Conservation (phyloP, 53 echinoderm and acorn worm genomes). For the Apostichopus leukothele region DNA sequence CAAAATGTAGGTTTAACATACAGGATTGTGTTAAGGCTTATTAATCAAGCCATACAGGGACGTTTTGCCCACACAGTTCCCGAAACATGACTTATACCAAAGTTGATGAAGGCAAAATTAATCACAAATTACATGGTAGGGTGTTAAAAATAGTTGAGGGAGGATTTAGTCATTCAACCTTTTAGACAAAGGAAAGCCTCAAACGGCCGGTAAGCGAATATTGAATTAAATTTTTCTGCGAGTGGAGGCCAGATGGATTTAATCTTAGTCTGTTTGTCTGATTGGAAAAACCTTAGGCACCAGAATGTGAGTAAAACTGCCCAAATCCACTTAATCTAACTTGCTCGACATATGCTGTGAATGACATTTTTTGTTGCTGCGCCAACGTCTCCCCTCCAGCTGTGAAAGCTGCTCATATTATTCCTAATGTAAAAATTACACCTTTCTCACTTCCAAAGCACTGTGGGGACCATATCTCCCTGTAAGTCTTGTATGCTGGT, state of each 20-base stretch:
- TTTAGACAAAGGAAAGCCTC: no score
- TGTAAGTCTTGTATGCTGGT: no score
- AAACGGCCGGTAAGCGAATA: background rate
- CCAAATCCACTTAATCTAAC: background rate
- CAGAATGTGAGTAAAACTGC: background rate
- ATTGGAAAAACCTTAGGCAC: background rate
- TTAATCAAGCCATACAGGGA: background rate
- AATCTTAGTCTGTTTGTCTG: background rate
- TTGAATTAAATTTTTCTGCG: background rate
- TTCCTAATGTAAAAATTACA: no score
- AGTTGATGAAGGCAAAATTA: background rate
- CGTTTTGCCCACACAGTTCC: background rate
- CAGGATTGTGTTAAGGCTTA: background rate
- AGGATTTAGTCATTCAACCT: no score
- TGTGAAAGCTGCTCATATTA: background rate
- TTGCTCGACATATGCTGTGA: background rate
- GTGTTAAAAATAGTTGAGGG: background rate
- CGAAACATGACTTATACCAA: background rate
- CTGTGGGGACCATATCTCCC: no score
- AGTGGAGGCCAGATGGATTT: background rate
- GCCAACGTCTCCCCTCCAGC: background rate
- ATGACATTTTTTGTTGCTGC: background rate
- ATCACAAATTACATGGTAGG: background rate
- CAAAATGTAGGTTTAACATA: background rate
- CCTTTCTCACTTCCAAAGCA: no score